phyloP scores from a whole-genome alignment of 2,113 vertebrate genomes.

The Procavia capensis region DNA sequence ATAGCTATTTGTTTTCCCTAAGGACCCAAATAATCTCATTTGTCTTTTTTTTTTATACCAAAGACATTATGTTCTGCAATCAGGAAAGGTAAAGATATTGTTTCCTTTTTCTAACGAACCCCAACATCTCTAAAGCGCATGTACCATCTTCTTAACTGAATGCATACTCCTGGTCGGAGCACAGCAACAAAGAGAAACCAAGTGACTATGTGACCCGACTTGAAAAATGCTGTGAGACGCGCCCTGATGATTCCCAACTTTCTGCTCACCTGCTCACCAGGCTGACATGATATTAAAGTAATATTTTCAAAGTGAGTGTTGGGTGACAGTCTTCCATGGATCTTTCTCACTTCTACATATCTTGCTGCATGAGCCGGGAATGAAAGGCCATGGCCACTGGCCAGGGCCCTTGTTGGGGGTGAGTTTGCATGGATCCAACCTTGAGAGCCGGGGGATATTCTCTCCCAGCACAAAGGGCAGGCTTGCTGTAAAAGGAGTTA shows the following conservation, averaged over 20 bases:
- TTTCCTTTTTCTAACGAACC: not conserved
- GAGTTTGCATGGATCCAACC: not conserved
- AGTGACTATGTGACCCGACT: not conserved
- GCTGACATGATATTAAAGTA: not conserved
- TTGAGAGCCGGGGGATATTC: not conserved
- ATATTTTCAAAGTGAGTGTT: not conserved
- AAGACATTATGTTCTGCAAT: constrained; percentile 8
- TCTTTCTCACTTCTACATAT: not conserved
- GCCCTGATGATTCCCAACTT: not conserved
- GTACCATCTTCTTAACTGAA: not conserved
- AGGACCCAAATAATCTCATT: constrained; percentile 35
- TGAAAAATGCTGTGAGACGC: not conserved
- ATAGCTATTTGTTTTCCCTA: not conserved
- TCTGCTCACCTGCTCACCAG: not conserved
- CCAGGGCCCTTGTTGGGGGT: not conserved
- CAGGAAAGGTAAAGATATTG: not conserved
- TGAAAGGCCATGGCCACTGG: not conserved
- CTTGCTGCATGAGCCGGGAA: not conserved
- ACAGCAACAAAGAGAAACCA: not conserved
- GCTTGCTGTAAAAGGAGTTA: not conserved
- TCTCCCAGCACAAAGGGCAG: not conserved
- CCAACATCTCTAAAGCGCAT: not conserved
- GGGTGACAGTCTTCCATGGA: not conserved
- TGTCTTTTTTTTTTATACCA: constrained; percentile 1
- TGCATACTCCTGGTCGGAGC: not conserved